Percentiles rank a stretch among this genome's conserved stretches.
phyloP scores from a whole-genome alignment of 2,113 vertebrate genomes.

The Caretta caretta region DNA sequence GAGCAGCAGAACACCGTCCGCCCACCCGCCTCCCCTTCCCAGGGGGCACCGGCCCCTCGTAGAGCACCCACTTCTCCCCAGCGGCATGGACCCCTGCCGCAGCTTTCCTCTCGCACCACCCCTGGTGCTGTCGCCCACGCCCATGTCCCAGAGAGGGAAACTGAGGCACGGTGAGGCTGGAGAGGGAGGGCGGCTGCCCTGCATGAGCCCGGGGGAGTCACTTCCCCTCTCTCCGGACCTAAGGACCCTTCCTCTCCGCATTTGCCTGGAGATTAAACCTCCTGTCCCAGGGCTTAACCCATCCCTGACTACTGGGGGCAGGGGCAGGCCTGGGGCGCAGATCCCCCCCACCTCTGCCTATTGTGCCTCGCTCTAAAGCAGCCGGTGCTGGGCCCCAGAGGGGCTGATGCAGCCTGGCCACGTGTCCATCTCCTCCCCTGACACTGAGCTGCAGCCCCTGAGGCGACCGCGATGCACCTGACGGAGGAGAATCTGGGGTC shows the following conservation, averaged over 20 bases:
- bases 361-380: background rate
- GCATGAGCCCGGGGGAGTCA: background rate
- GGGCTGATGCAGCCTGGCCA: background rate
- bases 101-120: no score
- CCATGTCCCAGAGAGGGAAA: fast-evolving
- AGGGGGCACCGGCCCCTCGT: background rate
- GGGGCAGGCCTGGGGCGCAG: background rate
- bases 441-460: no score
- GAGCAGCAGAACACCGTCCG: background rate
- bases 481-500: no score
- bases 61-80: background rate
- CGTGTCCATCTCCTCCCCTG: background rate
- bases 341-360: background rate
- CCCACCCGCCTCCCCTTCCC: background rate
- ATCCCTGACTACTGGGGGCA: background rate
- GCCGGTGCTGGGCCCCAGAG: background rate
- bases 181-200: background rate
- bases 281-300: no score
- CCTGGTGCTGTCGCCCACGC: background rate
- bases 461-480: background rate
- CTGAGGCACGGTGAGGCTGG: background rate
- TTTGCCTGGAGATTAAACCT: background rate
- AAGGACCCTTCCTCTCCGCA: no score
- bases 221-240: background rate
- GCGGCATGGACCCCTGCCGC: no score